Percentiles rank a stretch among this genome's conserved stretches.
These are phyloP conservation scores for Tetrapedia diversipes DNA, from an alignment of 2,888 invertebrate species.

Conservation along the genomic window DNA sequence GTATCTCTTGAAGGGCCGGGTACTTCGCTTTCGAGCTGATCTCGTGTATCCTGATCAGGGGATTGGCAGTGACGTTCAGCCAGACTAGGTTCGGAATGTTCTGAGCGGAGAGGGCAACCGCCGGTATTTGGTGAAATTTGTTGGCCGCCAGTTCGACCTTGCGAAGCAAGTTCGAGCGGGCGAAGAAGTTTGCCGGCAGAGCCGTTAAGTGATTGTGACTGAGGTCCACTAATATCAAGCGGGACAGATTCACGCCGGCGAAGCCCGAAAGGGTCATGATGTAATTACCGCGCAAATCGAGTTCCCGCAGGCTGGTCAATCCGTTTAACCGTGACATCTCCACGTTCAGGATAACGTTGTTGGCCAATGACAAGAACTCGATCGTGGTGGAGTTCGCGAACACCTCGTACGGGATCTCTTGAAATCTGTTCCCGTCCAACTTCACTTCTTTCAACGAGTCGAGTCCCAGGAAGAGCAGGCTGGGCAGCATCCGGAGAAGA, in stretches of 20 bases:
- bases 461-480: conserved; percentile 89
- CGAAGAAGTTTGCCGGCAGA: conserved; percentile 92
- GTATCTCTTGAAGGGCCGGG: conserved; percentile 91
- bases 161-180: conserved; percentile 88
- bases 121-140: conserved; percentile 91
- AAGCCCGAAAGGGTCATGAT: conserved; percentile 91
- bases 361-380: conserved; percentile 88
- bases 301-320: conserved; percentile 88
- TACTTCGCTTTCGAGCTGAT: conserved; percentile 87
- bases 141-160: conserved; percentile 91
- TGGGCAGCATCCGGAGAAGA: conserved; percentile 87
- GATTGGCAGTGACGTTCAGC: conserved; percentile 93
- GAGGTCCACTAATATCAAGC: conserved; percentile 89
- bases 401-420: conserved; percentile 91
- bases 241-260: conserved; percentile 89
- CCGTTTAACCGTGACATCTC: conserved; percentile 91
- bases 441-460: conserved; percentile 91
- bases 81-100: conserved; percentile 89
- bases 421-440: conserved; percentile 89
- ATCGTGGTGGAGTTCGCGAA: conserved; percentile 90
- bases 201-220: conserved; percentile 90
- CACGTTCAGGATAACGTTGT: conserved; percentile 88
- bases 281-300: conserved; percentile 90
- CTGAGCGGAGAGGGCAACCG: conserved; percentile 89
- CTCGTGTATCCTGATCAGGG: conserved; percentile 90